These are phyloP conservation scores for Xerus inauris DNA, from an alignment of 2,113 vertebrate species.

Conservation along the genomic window DNA sequence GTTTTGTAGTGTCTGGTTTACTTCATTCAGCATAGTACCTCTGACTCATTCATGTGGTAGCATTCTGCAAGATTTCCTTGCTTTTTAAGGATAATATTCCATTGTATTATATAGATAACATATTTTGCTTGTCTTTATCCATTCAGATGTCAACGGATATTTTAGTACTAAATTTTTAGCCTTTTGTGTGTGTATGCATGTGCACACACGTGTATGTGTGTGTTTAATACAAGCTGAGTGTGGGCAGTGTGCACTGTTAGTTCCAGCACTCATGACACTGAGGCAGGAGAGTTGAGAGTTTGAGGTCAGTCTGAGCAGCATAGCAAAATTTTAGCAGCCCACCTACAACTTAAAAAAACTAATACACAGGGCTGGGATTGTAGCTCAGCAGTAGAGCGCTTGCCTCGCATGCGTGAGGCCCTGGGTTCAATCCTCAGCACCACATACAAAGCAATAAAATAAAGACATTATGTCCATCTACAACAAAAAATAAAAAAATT, in stretches of 20 bases:
- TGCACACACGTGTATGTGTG: not conserved
- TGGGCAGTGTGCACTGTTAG: not conserved
- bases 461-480: too few species aligned
- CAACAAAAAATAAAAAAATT: too few species aligned
- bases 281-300: not conserved
- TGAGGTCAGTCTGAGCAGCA: not conserved
- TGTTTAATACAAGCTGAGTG: not conserved
- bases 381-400: too few species aligned
- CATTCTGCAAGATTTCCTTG: not conserved
- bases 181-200: not conserved
- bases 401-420: too few species aligned
- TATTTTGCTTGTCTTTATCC: not conserved
- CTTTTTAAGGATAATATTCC: not conserved
- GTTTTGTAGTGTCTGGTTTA: not conserved
- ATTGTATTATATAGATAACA: not conserved
- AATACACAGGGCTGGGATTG: too few species aligned
- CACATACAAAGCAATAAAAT: too few species aligned
- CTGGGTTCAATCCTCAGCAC: too few species aligned
- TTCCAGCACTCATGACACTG: not conserved
- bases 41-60: not conserved
- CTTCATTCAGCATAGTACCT: not conserved
- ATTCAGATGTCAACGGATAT: not conserved
- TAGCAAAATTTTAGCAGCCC: not conserved
- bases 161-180: not conserved
- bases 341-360: not conserved